A percentile compares a stretch with the other conserved stretches of the same genome.
Conservation (phyloP, 2,888 invertebrate genomes). For the Cyclophora punctaria region DNA sequence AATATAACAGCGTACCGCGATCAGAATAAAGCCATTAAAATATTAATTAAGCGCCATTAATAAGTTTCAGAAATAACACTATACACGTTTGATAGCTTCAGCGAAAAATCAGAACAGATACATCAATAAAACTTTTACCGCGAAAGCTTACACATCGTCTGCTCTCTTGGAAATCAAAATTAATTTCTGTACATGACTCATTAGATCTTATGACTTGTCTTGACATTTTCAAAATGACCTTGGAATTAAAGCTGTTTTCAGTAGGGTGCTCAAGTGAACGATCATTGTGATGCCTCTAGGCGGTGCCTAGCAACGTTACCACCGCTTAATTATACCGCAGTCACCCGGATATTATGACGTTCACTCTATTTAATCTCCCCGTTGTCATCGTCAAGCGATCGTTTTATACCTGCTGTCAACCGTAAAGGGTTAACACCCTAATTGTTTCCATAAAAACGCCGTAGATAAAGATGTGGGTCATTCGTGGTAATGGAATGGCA, state of each 20-base stretch:
- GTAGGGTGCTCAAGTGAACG: constrained; percentile 54
- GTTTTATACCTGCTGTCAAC: constrained; percentile 31
- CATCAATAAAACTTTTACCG: too few species aligned
- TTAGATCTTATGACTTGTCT: too few species aligned
- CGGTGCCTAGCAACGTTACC: constrained; percentile 26
- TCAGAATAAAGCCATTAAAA: too few species aligned
- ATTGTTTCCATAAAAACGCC: constrained; percentile 48
- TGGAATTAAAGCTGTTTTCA: constrained; percentile 28
- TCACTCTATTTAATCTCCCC: constrained; percentile 30
- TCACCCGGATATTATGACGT: constrained; percentile 32
- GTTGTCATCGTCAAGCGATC: constrained; percentile 26
- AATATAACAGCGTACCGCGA: too few species aligned
- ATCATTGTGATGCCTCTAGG: constrained; percentile 46
- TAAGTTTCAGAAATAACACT: too few species aligned
- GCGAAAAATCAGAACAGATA: too few species aligned
- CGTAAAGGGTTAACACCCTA: constrained; percentile 30
- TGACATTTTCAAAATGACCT: too few species aligned
- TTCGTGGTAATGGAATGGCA: constrained; percentile 27
- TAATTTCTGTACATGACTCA: too few species aligned
- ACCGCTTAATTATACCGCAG: constrained; percentile 44
- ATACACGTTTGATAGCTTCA: too few species aligned
- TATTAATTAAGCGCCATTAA: too few species aligned
- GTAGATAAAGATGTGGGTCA: constrained; percentile 42
- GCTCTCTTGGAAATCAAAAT: too few species aligned
- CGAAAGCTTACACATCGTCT: too few species aligned